Conservation (phyloP, 2,113 vertebrate genomes). For the Myodes glareolus region DNA sequence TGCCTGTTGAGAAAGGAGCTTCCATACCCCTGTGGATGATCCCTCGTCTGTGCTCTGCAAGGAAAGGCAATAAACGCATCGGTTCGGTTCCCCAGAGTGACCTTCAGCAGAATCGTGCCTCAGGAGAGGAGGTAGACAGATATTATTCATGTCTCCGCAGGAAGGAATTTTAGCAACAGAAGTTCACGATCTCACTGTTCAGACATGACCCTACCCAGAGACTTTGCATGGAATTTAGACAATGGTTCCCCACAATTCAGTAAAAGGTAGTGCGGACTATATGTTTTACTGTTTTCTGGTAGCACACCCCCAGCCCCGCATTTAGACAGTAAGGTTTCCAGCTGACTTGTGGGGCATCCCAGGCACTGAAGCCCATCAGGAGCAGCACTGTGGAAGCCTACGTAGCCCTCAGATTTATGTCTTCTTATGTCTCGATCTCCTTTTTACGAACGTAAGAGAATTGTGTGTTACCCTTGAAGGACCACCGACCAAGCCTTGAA, state of each 20-base stretch:
- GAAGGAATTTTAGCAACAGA: not conserved
- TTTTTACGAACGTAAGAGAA: not conserved
- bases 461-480: not conserved
- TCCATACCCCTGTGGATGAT: not conserved
- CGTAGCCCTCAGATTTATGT: not conserved
- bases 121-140: not conserved
- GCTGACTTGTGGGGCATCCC: not conserved
- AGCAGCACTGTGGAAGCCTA: not conserved
- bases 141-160: not conserved
- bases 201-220: not conserved
- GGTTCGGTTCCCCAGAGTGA: not conserved
- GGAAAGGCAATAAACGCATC: not conserved
- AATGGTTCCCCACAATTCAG: not conserved
- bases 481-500: not conserved
- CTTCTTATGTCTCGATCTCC: not conserved
- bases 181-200: not conserved
- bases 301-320: not conserved
- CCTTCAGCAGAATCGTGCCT: not conserved
- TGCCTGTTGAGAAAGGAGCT: too few species aligned
- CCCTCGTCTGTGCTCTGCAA: not conserved
- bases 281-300: not conserved
- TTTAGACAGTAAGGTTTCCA: not conserved
- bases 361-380: not conserved
- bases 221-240: not conserved
- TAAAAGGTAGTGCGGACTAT: not conserved